These are phyloP conservation scores for Ophiodon elongatus DNA, from an alignment of 2,113 vertebrate genomes.

Conservation along the genomic window DNA sequence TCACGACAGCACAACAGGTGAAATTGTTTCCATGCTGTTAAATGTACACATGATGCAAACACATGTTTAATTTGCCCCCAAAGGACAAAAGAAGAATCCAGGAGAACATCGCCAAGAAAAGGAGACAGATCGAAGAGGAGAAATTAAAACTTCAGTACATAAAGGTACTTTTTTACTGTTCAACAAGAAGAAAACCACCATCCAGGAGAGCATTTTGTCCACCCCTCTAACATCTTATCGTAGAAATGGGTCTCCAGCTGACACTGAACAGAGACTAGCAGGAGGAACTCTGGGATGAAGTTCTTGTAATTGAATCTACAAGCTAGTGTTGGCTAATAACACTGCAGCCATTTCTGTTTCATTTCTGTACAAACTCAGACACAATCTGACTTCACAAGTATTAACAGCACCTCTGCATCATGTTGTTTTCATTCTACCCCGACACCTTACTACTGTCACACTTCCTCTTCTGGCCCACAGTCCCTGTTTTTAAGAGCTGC, in stretches of 20 bases:
- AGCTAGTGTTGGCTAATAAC: slow-evolving; percentile 12
- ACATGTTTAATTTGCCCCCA: slow-evolving; percentile 36
- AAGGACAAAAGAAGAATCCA: slow-evolving; percentile 97
- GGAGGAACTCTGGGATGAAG: not conserved
- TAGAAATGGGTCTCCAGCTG: not conserved
- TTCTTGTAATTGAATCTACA: not conserved
- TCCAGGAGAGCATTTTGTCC: no score
- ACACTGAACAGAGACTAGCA: not conserved
- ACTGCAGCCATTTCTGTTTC: not conserved
- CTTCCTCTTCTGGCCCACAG: not conserved
- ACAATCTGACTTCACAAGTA: not conserved
- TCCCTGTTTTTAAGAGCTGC: not conserved
- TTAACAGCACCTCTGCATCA: not conserved
- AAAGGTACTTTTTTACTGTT: slow-evolving; percentile 84
- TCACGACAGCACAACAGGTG: slow-evolving; percentile 48
- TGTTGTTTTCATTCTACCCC: no score
- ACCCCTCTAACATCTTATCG: not conserved
- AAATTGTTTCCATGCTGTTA: slow-evolving; percentile 50
- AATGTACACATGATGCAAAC: slow-evolving; percentile 17
- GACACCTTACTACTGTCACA: not conserved
- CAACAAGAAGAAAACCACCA: not conserved
- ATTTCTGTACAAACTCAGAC: slow-evolving; percentile 14
- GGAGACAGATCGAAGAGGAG: slow-evolving; percentile 93
- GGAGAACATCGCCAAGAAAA: slow-evolving; percentile 94
- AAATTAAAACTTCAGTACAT: slow-evolving; percentile 95